Conservation (phyloP, 2,113 vertebrate genomes). For the Entomyzon cyanotis region DNA sequence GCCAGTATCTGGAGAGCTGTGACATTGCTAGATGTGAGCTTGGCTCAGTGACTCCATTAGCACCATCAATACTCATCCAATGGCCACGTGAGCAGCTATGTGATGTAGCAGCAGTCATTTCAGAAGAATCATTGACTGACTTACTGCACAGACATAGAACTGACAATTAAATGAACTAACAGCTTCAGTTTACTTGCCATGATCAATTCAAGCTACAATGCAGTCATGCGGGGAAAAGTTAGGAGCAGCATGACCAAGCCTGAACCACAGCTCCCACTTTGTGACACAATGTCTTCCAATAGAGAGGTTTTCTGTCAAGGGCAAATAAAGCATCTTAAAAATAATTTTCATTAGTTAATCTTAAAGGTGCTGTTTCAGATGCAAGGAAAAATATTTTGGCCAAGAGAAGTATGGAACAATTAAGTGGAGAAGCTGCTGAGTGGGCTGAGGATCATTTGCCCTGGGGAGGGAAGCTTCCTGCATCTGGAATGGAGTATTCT, state of each 20-base stretch:
- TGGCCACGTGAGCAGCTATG: not conserved
- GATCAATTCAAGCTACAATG: conserved; percentile 13
- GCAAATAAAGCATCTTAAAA: not conserved
- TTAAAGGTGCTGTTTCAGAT: not conserved
- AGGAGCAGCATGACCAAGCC: not conserved
- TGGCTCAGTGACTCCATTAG: conserved; percentile 27
- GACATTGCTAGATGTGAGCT: not conserved
- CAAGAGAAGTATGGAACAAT: not conserved
- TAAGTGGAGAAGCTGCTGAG: not conserved
- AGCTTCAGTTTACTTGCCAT: not conserved
- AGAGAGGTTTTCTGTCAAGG: not conserved
- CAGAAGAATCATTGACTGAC: conserved; percentile 39
- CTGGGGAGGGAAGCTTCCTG: not conserved
- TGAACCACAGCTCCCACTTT: not conserved
- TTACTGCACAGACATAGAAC: conserved; percentile 13
- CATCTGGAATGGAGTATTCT: not conserved
- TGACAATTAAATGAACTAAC: conserved; percentile 42
- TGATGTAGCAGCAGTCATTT: not conserved
- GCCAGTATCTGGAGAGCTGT: not conserved
- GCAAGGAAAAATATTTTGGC: not conserved
- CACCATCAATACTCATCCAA: not conserved
- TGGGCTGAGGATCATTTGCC: not conserved
- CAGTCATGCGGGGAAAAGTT: not conserved
- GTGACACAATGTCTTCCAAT: not conserved
- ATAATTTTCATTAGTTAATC: not conserved